Evolutionary conservation across 2,797 vertebrate species (phyloP).

Genomic region (Mycteria americana): DNA sequence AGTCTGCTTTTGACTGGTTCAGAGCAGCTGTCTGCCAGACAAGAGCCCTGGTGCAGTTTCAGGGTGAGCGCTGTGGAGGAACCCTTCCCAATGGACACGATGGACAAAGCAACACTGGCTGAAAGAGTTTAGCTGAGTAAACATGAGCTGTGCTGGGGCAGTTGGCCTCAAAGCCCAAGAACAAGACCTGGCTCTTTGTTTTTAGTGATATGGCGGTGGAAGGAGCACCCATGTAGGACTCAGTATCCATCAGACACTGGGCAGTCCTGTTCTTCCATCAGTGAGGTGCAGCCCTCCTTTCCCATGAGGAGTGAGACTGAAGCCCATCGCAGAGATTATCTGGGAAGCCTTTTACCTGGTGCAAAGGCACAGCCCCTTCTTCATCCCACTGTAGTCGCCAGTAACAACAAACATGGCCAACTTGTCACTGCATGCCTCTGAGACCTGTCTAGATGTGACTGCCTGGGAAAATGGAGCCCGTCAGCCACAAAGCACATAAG

Average conservation of each 20-base stretch:
- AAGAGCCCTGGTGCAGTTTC: background rate
- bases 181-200: background rate
- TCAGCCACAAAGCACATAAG: background rate
- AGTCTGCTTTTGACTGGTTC: background rate
- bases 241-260: background rate
- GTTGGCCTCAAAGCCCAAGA: background rate
- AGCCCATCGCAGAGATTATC: background rate
- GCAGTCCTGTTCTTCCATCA: background rate
- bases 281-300: background rate
- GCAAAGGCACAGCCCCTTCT: background rate
- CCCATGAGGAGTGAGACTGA: rapidly evolving
- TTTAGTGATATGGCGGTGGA: background rate
- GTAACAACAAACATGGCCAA: background rate
- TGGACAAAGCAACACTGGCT: background rate
- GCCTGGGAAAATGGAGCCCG: background rate
- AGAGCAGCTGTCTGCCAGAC: background rate
- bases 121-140: background rate
- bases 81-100: background rate
- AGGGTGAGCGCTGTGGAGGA: background rate
- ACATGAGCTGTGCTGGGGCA: background rate
- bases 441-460: background rate
- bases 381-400: background rate
- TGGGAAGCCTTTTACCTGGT: rapidly evolving
- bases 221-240: background rate
- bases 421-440: background rate